Evolutionary conservation across 1,140 invertebrate genomes (phyloP).

Genomic region (Nylanderia fulva): DNA sequence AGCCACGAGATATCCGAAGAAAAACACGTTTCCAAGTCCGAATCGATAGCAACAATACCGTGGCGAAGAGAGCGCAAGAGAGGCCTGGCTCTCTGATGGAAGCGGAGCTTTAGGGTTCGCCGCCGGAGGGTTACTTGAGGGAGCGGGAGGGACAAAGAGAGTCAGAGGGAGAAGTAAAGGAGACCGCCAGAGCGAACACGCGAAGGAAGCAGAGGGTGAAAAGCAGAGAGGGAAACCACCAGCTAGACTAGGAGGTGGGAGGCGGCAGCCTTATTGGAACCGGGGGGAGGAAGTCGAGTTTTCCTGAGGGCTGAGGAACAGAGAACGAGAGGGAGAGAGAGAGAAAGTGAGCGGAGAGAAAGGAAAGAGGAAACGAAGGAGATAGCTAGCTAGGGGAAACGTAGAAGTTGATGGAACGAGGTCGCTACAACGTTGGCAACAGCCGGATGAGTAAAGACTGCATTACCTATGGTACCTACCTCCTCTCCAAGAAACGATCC

Average conservation of each 20-base stretch:
- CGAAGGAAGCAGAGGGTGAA: conserved; percentile 53
- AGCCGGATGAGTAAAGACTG: conserved; percentile 82
- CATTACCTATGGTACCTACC: conserved; percentile 81
- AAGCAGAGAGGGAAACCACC: conserved; percentile 66
- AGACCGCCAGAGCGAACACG: conserved; percentile 33
- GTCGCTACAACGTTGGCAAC: conserved; percentile 82
- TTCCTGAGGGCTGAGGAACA: conserved; percentile 81
- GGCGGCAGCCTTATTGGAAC: conserved; percentile 83
- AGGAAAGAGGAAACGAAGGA: conserved; percentile 55
- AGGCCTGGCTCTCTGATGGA: conserved; percentile 67
- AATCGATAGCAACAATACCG: conserved; percentile 84
- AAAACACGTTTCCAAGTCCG: conserved; percentile 79
- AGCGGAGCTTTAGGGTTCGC: conserved; percentile 60
- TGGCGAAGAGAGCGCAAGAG: conserved; percentile 79
- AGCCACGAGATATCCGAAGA: conserved; percentile 79
- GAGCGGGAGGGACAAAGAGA: conserved; percentile 38
- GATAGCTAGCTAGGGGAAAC: conserved; percentile 66
- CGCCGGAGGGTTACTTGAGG: conserved; percentile 61
- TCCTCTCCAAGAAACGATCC: conserved; percentile 74
- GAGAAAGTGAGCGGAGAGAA: conserved; percentile 52
- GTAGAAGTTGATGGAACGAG: conserved; percentile 82
- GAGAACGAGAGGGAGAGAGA: conserved; percentile 52
- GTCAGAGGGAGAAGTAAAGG: conserved; percentile 65
- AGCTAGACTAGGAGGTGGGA: conserved; percentile 58
- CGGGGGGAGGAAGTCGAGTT: conserved; percentile 79